Percentiles rank a stretch among this genome's conserved stretches.
Evolutionary conservation across 2,888 invertebrate species (phyloP).

Genomic region (Perdita meconis): DNA sequence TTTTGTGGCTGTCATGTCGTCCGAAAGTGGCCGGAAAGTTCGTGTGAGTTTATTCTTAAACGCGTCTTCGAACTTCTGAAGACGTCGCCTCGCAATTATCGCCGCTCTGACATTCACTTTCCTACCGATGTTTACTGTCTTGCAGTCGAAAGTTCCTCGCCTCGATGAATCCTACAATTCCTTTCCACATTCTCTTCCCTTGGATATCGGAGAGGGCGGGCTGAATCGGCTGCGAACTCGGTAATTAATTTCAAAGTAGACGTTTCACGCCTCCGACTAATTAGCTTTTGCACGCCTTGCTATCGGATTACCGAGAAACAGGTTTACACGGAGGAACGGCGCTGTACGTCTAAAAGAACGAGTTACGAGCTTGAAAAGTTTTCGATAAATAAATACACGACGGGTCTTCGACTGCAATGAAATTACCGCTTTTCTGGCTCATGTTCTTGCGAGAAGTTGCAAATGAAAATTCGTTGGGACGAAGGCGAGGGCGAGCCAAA

Average conservation of each 20-base stretch:
- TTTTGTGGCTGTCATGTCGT: too few relatives aligned
- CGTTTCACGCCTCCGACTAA: conserved; percentile 1
- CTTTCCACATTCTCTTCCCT: conserved; percentile 14
- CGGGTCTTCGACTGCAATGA: background rate
- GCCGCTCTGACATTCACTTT: background rate
- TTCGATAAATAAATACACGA: background rate
- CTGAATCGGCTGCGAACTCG: conserved; percentile 8
- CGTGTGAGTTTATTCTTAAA: background rate
- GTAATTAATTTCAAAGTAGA: conserved; percentile 33
- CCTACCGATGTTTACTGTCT: conserved; percentile 18
- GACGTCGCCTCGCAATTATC: conserved; percentile 2
- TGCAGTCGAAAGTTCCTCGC: conserved; percentile 22
- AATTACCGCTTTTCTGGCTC: conserved; percentile 10
- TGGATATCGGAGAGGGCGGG: background rate
- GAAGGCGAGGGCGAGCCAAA: too few relatives aligned
- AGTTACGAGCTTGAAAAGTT: background rate
- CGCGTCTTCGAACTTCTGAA: background rate
- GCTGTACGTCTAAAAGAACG: background rate
- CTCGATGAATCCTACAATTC: conserved; percentile 3
- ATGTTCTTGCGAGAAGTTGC: background rate
- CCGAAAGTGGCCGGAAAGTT: background rate
- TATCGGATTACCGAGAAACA: background rate
- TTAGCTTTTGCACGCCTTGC: conserved; percentile 13
- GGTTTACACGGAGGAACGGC: background rate
- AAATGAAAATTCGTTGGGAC: conserved; percentile 30